Conservation (phyloP, 2,113 vertebrate species). For the Rhinolophus ferrumequinum region DNA sequence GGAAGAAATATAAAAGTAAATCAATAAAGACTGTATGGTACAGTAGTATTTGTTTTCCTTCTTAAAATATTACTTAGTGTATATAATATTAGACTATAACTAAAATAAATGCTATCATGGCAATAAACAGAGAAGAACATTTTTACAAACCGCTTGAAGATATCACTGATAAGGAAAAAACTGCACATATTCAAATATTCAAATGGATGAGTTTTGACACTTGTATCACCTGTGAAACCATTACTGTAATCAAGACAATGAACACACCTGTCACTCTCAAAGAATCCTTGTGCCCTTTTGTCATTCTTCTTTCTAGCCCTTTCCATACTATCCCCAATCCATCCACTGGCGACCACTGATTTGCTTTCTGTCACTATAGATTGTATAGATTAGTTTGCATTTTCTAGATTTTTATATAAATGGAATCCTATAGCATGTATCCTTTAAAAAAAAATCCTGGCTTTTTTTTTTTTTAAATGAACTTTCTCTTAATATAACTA, state of each 20-base stretch:
- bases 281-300: background rate
- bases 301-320: background rate
- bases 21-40: background rate
- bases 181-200: background rate
- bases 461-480: no score
- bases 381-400: constrained; percentile 17
- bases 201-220: background rate
- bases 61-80: background rate
- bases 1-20: background rate
- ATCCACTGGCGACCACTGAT: background rate
- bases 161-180: background rate
- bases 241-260: background rate
- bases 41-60: background rate
- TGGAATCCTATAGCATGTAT: background rate
- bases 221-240: background rate
- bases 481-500: background rate
- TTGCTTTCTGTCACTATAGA: background rate
- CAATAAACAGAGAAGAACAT: background rate
- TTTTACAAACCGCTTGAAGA: background rate
- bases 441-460: background rate
- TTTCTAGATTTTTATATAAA: background rate
- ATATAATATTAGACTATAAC: background rate
- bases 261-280: background rate
- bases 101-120: background rate
- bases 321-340: background rate